A percentile compares a stretch with the other conserved stretches of the same genome.
Conservation (phyloP, 1,140 invertebrate species). For the Drosophila virilis region DNA sequence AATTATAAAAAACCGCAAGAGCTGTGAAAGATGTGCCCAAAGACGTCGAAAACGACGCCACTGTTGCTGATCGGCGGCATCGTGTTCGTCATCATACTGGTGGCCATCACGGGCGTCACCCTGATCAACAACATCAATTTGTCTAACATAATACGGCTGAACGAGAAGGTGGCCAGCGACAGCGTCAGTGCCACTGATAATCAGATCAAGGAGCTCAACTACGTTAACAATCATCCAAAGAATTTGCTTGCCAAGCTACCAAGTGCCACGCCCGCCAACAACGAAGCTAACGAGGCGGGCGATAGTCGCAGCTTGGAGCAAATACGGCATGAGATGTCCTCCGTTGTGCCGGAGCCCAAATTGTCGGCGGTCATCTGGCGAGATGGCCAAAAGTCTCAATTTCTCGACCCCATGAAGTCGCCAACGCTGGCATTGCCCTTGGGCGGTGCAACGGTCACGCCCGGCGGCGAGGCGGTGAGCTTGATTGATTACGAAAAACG, state of each 20-base stretch:
- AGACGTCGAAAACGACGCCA: slow-evolving; percentile 76
- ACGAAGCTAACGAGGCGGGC: slow-evolving; percentile 29
- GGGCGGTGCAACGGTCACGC: slow-evolving; percentile 20
- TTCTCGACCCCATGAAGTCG: not conserved
- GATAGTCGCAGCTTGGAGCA: slow-evolving; percentile 44
- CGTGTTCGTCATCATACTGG: slow-evolving; percentile 76
- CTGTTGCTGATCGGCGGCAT: slow-evolving; percentile 76
- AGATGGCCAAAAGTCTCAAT: slow-evolving; percentile 2
- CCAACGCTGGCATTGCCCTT: slow-evolving; percentile 44
- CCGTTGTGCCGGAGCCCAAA: slow-evolving; percentile 38
- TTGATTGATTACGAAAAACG: slow-evolving; percentile 81
- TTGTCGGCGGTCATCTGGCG: slow-evolving; percentile 46
- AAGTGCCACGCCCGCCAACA: slow-evolving; percentile 28
- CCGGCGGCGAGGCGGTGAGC: not conserved
- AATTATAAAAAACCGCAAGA: not conserved
- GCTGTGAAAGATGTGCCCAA: slow-evolving; percentile 65
- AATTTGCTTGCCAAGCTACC: slow-evolving; percentile 49
- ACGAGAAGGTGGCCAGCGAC: slow-evolving; percentile 83
- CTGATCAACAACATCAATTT: slow-evolving; percentile 82
- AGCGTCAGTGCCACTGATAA: slow-evolving; percentile 75
- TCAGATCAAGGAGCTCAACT: slow-evolving; percentile 78
- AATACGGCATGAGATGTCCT: slow-evolving; percentile 59
- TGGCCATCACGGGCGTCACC: slow-evolving; percentile 76
- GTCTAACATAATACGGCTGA: slow-evolving; percentile 80
- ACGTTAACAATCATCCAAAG: slow-evolving; percentile 77